phyloP scores from a whole-genome alignment of 1,140 invertebrate genomes.

The Magallana gigas region DNA sequence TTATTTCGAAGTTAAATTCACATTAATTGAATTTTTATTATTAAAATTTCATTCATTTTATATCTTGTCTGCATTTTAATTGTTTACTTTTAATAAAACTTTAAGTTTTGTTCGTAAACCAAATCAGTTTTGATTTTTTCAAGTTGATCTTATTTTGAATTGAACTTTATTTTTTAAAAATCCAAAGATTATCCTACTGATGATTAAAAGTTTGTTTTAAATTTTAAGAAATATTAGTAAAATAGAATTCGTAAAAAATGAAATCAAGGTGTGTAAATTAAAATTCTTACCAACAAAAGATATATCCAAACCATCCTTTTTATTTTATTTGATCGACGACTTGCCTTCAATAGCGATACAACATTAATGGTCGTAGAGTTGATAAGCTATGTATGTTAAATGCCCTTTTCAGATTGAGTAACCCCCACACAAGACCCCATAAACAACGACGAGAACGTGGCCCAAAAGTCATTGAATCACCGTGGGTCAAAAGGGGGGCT shows the following conservation, averaged over 20 bases:
- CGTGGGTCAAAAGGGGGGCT: conserved; percentile 12
- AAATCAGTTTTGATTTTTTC: too few relatives aligned
- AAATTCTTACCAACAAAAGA: not conserved
- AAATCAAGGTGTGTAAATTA: not conserved
- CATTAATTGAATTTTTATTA: too few relatives aligned
- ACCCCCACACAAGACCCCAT: not conserved
- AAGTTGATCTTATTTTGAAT: too few relatives aligned
- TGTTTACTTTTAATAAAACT: too few relatives aligned
- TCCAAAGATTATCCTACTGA: too few relatives aligned
- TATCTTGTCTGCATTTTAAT: too few relatives aligned
- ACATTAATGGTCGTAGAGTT: not conserved
- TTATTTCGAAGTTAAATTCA: too few relatives aligned
- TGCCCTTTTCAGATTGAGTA: not conserved
- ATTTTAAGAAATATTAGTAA: not conserved
- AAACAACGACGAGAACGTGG: not conserved
- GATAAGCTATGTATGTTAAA: not conserved
- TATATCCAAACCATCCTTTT: not conserved
- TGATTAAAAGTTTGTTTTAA: too few relatives aligned
- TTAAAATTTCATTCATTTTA: too few relatives aligned
- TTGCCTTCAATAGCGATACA: not conserved
- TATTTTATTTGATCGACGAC: not conserved
- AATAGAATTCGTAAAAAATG: too few relatives aligned
- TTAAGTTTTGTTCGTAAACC: too few relatives aligned
- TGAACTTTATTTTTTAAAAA: too few relatives aligned
- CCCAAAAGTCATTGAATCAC: conserved; percentile 1